Conservation (phyloP, 2,113 vertebrate genomes). For the Paralichthys olivaceus region DNA sequence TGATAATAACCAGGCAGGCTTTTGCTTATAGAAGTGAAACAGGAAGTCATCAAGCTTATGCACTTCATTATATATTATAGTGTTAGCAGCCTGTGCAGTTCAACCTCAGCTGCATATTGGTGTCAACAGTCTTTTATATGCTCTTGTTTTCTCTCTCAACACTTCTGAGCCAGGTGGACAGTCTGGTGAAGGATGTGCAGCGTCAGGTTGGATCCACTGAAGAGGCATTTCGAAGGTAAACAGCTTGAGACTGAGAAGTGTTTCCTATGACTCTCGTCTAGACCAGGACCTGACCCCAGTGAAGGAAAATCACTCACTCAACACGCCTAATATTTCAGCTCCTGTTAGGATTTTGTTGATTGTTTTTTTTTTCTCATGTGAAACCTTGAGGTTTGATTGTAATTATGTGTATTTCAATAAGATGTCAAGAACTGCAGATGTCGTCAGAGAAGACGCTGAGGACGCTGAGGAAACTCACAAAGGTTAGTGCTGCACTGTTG, state of each 20-base stretch:
- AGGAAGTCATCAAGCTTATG: no score
- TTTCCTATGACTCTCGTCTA: neutral
- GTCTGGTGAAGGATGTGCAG: constrained; percentile 58
- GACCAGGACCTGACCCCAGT: no score
- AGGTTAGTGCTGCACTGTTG: constrained; percentile 58
- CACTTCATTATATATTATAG: no score
- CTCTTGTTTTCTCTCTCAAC: no score
- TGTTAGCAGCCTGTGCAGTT: no score
- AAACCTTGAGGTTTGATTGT: neutral
- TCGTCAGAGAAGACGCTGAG: constrained; percentile 66
- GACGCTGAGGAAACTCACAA: constrained; percentile 73
- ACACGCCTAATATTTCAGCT: neutral
- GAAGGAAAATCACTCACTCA: no score
- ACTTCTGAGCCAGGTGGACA: constrained; percentile 63
- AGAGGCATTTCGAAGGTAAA: constrained; percentile 66
- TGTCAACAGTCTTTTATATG: no score
- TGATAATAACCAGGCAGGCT: no score
- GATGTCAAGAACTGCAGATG: constrained; percentile 75
- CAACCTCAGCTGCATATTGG: no score
- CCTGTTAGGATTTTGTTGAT: neutral
- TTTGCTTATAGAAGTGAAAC: no score
- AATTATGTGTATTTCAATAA: constrained; percentile 36
- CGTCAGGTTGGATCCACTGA: constrained; percentile 43
- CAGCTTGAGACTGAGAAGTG: neutral
- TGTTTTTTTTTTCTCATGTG: neutral